Evolutionary conservation across 1,140 invertebrate species (phyloP).

Genomic region (Lasioglossum baleicum): DNA sequence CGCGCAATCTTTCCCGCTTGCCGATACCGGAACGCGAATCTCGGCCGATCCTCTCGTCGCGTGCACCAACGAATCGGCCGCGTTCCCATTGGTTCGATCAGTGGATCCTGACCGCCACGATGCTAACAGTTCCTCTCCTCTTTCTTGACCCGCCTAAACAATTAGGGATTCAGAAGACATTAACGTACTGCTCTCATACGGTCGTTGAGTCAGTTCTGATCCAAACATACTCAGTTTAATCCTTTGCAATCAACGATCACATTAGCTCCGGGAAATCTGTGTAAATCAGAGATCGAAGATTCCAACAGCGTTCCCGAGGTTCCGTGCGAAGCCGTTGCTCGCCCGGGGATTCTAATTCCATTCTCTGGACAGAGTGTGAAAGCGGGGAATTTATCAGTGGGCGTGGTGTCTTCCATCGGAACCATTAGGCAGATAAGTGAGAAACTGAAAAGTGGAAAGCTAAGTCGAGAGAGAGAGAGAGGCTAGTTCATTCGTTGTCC

Average conservation of each 20-base stretch:
- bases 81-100: too few species aligned
- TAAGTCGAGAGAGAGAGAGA: not conserved
- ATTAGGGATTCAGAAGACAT: too few species aligned
- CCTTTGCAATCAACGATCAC: too few species aligned
- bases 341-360: not conserved
- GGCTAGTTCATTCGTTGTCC: too few species aligned
- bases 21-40: constrained; percentile 33
- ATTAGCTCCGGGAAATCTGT: too few species aligned
- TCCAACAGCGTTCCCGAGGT: not conserved
- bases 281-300: not conserved
- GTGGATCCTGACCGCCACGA: too few species aligned
- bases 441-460: not conserved
- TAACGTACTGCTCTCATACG: too few species aligned
- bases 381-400: constrained; percentile 5
- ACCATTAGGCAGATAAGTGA: not conserved
- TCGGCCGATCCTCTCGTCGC: constrained; percentile 16
- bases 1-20: constrained; percentile 23
- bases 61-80: too few species aligned
- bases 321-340: not conserved
- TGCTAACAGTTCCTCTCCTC: too few species aligned
- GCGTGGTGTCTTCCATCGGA: not conserved
- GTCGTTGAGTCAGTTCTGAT: too few species aligned
- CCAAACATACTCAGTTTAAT: too few species aligned
- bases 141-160: too few species aligned
- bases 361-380: not conserved